Conservation (phyloP, 2,888 invertebrate genomes). For the Drosophila quasianomalipes region DNA sequence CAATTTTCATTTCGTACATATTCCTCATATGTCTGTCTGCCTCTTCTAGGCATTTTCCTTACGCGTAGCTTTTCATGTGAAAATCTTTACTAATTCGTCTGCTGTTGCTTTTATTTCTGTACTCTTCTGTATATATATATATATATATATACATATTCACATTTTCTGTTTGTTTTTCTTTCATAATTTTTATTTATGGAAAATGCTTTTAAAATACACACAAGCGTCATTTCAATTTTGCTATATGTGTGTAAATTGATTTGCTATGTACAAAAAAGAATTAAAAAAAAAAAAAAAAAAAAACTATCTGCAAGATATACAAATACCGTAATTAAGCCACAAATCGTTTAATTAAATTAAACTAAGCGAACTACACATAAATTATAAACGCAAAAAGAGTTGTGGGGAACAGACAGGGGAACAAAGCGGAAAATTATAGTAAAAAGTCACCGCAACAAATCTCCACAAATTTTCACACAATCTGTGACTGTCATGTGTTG, state of each 20-base stretch:
- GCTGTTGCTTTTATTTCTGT: conserved; percentile 39
- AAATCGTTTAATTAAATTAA: conserved; percentile 64
- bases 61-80: conserved; percentile 79
- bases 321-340: conserved; percentile 20
- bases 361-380: conserved; percentile 57
- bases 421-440: conserved; percentile 33
- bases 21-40: conserved; percentile 10
- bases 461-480: conserved; percentile 71
- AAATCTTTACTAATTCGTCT: conserved; percentile 78
- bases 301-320: conserved; percentile 28
- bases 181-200: conserved; percentile 80
- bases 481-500: conserved; percentile 66
- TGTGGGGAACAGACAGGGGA: background rate
- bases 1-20: conserved; percentile 71
- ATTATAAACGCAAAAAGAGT: conserved; percentile 44
- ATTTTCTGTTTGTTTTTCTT: conserved; percentile 15
- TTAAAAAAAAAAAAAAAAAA: background rate
- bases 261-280: conserved; percentile 14
- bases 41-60: conserved; percentile 39
- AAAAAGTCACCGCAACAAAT: conserved; percentile 63
- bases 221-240: conserved; percentile 26
- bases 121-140: background rate
- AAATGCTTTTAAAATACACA: conserved; percentile 74
- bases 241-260: conserved; percentile 34
- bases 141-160: background rate